Percentiles rank a stretch among this genome's conserved stretches.
Evolutionary conservation across 37 sponge, comb jelly and placozoan genomes (phyloP).

Genomic region (Crambe crambe): DNA sequence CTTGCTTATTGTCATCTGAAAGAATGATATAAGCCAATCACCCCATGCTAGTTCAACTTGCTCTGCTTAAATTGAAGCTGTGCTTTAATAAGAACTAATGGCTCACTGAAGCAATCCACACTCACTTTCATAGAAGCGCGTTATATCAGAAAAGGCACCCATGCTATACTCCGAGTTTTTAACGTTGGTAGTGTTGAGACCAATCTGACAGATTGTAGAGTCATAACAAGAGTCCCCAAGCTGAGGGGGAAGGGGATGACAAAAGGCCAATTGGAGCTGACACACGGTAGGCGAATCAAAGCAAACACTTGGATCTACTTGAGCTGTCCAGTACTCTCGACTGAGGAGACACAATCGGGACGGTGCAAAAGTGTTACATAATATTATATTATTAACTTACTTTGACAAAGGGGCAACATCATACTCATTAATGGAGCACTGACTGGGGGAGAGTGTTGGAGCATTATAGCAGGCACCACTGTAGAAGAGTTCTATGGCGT

Average conservation of each 20-base stretch:
- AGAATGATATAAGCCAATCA: no score
- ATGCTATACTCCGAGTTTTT: not conserved
- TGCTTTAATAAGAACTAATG: not conserved
- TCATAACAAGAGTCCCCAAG: constrained; percentile 18
- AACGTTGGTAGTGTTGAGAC: not conserved
- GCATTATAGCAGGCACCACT: constrained; percentile 29
- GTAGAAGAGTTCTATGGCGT: not conserved
- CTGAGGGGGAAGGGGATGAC: constrained; percentile 31
- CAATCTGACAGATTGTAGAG: constrained; percentile 24
- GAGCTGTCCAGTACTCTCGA: constrained; percentile 12
- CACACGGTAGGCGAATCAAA: not conserved
- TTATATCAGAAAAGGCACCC: constrained; percentile 16
- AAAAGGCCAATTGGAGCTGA: constrained; percentile 22
- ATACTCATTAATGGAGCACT: constrained; percentile 15
- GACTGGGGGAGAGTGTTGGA: constrained; percentile 22
- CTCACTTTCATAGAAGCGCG: constrained; percentile 34
- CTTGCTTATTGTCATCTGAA: not conserved
- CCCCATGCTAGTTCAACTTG: no score
- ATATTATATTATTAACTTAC: not conserved
- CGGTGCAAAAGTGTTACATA: not conserved
- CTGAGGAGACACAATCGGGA: constrained; percentile 9
- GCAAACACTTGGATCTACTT: not conserved
- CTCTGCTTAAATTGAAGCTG: no score
- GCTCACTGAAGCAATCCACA: not conserved
- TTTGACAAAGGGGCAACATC: not conserved